A percentile compares a stretch with the other conserved stretches of the same genome.
Evolutionary conservation across 2,888 invertebrate species (phyloP).

Genomic region (Caenorhabditis sp.): DNA sequence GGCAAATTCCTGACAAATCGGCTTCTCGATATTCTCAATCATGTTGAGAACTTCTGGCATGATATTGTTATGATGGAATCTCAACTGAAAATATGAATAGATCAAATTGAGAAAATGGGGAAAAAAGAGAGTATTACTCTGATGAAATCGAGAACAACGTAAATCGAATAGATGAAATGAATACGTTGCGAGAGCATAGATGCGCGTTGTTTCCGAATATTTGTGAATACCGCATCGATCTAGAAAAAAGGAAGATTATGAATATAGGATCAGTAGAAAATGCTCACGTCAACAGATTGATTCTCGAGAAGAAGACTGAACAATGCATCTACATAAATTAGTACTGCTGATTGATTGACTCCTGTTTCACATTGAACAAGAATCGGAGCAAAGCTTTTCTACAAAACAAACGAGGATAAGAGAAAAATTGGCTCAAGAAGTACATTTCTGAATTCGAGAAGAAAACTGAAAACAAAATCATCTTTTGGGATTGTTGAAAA

Average conservation of each 20-base stretch:
- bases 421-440: no score
- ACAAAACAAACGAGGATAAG: no score
- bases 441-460: background rate
- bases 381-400: background rate
- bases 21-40: background rate
- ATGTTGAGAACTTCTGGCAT: background rate
- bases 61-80: background rate
- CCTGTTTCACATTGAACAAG: background rate
- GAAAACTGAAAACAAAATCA: no score
- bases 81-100: background rate
- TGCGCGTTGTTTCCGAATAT: background rate
- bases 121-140: background rate
- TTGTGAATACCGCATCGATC: background rate
- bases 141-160: background rate
- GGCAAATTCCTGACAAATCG: background rate
- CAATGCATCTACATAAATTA: background rate
- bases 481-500: no score
- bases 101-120: background rate
- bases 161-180: constrained; percentile 1
- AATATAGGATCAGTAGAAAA: background rate
- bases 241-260: background rate
- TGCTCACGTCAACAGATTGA: background rate
- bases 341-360: background rate
- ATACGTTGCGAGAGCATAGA: background rate
- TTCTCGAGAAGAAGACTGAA: background rate